phyloP scores from a whole-genome alignment of 2,113 vertebrate species.

The Dinomys branickii region DNA sequence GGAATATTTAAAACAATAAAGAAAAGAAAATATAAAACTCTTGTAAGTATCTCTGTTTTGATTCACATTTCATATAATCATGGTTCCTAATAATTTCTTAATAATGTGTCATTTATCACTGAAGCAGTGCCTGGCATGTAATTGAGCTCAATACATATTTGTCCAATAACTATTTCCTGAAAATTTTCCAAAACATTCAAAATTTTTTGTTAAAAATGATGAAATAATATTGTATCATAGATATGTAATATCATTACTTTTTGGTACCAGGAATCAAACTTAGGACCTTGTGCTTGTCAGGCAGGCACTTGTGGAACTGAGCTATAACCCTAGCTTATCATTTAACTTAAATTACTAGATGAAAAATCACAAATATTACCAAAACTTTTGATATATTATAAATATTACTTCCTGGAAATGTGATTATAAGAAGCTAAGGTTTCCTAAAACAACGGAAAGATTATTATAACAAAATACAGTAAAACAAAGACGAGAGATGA shows the following conservation, averaged over 20 bases:
- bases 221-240: background rate
- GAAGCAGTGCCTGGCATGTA: background rate
- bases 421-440: background rate
- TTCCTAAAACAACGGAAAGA: background rate
- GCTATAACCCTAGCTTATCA: too few relatives aligned
- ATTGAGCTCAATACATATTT: background rate
- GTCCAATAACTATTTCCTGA: background rate
- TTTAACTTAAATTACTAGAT: background rate
- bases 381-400: background rate
- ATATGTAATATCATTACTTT: background rate
- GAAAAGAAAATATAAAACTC: background rate
- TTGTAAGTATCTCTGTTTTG: background rate
- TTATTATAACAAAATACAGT: slow-evolving; percentile 20
- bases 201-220: background rate
- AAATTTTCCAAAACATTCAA: background rate
- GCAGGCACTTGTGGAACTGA: too few relatives aligned
- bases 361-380: background rate
- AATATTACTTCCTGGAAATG: background rate
- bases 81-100: background rate
- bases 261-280: too few relatives aligned
- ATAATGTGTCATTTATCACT: background rate
- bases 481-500: background rate
- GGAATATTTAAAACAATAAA: background rate
- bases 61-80: background rate
- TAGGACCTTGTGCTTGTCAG: too few relatives aligned